phyloP scores from a whole-genome alignment of 2,888 invertebrate species.

The Pantelozetes paolii region DNA sequence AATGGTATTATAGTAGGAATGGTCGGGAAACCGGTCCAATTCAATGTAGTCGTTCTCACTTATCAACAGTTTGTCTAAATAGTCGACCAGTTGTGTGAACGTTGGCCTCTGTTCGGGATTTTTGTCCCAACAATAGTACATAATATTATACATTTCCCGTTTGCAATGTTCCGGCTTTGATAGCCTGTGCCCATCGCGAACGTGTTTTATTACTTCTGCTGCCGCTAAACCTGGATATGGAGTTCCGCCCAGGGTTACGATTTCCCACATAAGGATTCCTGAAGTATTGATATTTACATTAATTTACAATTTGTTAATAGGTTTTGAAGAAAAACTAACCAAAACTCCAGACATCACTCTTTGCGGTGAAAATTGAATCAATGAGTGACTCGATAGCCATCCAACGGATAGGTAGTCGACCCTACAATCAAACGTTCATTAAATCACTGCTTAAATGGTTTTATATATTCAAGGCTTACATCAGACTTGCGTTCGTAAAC shows the following conservation, averaged over 20 bases:
- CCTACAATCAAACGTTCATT: constrained; percentile 49
- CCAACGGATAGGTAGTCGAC: constrained; percentile 73
- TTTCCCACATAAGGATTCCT: constrained; percentile 83
- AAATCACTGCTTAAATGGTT: background rate
- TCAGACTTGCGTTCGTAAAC: constrained; percentile 54
- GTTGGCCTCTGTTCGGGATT: constrained; percentile 75
- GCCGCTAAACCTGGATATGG: constrained; percentile 91
- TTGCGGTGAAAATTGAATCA: constrained; percentile 87
- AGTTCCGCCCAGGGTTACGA: constrained; percentile 84
- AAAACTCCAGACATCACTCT: constrained; percentile 94
- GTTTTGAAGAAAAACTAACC: constrained; percentile 57
- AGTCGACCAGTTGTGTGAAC: constrained; percentile 73
- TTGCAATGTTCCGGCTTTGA: constrained; percentile 92
- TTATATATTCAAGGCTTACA: constrained; percentile 45
- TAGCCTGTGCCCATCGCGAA: constrained; percentile 78
- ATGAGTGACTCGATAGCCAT: constrained; percentile 94
- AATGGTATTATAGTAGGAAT: constrained; percentile 64
- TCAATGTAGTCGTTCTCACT: constrained; percentile 92
- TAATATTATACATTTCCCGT: constrained; percentile 79
- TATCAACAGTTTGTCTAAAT: constrained; percentile 75
- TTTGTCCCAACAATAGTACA: constrained; percentile 93
- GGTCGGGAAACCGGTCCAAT: constrained; percentile 83
- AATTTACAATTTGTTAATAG: background rate
- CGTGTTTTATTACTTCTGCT: constrained; percentile 81
- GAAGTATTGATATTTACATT: background rate